These are phyloP conservation scores for Cosmia pyralina DNA, from an alignment of 2,888 invertebrate species.

Conservation along the genomic window DNA sequence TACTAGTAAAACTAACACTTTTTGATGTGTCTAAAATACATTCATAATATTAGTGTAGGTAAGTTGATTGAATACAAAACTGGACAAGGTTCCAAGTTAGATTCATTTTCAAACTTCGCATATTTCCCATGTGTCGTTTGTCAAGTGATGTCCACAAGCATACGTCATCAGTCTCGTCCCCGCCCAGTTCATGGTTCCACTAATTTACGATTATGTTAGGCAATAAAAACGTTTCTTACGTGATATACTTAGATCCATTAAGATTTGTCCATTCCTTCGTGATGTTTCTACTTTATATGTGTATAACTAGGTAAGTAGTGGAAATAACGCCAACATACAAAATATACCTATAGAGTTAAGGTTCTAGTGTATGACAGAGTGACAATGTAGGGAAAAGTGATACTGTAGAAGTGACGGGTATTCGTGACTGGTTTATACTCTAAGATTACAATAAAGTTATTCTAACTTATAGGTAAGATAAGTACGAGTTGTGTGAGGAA, in stretches of 20 bases:
- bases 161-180: constrained; percentile 54
- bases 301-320: constrained; percentile 59
- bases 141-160: constrained; percentile 20
- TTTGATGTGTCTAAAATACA: constrained; percentile 22
- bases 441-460: constrained; percentile 66
- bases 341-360: constrained; percentile 67
- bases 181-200: constrained; percentile 47
- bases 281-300: constrained; percentile 56
- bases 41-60: background rate
- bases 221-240: constrained; percentile 65
- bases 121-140: background rate
- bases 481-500: constrained; percentile 43
- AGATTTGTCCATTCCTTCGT: constrained; percentile 58
- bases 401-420: constrained; percentile 72
- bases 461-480: constrained; percentile 59
- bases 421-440: constrained; percentile 75
- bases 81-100: background rate
- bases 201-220: constrained; percentile 69
- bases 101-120: constrained; percentile 1
- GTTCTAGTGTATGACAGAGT: constrained; percentile 66
- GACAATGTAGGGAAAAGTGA: constrained; percentile 73
- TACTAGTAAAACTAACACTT: constrained; percentile 9
- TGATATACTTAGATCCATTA: constrained; percentile 58
- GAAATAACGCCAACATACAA: constrained; percentile 73
- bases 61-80: background rate